phyloP scores from a whole-genome alignment of 2,888 invertebrate species.

The Diplazon laetatorius region DNA sequence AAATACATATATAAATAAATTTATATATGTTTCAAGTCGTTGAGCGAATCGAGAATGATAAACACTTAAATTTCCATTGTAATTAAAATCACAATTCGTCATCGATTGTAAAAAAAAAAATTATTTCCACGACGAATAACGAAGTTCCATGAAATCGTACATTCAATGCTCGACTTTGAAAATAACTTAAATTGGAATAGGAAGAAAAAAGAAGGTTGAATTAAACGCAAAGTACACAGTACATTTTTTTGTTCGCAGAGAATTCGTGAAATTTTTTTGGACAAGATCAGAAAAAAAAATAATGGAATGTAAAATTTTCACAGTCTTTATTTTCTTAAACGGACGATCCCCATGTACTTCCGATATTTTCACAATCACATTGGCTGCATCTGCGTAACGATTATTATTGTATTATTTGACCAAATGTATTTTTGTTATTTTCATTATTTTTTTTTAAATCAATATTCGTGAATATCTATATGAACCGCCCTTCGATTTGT shows the following conservation, averaged over 20 bases:
- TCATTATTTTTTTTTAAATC: background rate
- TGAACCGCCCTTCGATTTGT: constrained; percentile 66
- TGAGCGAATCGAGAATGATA: too few relatives aligned
- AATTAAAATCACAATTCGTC: too few relatives aligned
- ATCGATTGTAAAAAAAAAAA: too few relatives aligned
- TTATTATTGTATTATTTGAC: too few relatives aligned
- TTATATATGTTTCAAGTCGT: too few relatives aligned
- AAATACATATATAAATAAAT: too few relatives aligned
- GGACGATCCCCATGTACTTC: background rate
- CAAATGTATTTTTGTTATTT: too few relatives aligned
- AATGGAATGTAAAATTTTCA: background rate
- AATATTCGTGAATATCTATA: constrained; percentile 34
- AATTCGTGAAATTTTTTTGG: background rate
- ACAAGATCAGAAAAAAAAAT: background rate
- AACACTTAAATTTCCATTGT: too few relatives aligned
- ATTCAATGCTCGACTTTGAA: background rate
- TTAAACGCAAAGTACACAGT: background rate
- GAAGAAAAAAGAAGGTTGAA: background rate
- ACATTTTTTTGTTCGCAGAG: background rate
- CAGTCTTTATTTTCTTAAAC: constrained; percentile 9
- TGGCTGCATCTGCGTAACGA: constrained; percentile 7
- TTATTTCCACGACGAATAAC: too few relatives aligned
- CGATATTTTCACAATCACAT: constrained; percentile 6
- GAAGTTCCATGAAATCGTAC: too few relatives aligned
- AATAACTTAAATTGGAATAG: background rate